Evolutionary conservation across 2,797 vertebrate species (phyloP).

Genomic region (Eulemur rubriventer): DNA sequence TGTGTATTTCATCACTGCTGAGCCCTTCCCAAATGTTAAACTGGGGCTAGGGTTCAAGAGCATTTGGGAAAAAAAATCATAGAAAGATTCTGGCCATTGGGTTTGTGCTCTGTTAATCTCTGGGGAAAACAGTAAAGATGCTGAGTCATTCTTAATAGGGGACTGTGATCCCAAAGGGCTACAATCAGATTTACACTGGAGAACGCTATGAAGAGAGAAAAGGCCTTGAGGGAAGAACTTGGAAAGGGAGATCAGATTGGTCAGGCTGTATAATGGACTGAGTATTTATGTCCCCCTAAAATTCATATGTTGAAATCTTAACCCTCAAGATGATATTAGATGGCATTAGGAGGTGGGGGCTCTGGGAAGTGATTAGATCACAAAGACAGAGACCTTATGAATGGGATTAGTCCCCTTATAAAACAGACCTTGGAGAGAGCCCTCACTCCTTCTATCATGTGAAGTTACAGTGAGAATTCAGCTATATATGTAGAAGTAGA

Average conservation of each 20-base stretch:
- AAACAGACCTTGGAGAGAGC: neutral
- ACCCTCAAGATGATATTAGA: neutral
- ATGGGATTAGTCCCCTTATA: neutral
- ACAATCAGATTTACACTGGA: neutral
- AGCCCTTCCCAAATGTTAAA: constrained; percentile 39
- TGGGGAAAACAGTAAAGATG: neutral
- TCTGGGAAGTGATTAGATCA: neutral
- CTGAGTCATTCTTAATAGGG: neutral
- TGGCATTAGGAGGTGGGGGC: neutral
- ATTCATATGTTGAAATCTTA: neutral
- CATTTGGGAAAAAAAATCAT: neutral
- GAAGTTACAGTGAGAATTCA: neutral
- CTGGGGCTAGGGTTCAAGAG: neutral
- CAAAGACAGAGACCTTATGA: neutral
- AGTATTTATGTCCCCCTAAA: neutral
- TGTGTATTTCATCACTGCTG: constrained; percentile 56
- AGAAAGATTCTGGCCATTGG: neutral
- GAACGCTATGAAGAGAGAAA: neutral
- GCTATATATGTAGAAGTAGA: neutral
- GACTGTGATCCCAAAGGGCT: neutral
- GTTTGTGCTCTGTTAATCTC: neutral
- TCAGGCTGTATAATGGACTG: neutral
- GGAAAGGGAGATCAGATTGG: neutral
- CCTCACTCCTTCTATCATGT: no score
- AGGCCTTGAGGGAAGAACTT: neutral